Evolutionary conservation across 2,113 vertebrate genomes (phyloP).

Genomic region (Hemibagrus wyckioides): DNA sequence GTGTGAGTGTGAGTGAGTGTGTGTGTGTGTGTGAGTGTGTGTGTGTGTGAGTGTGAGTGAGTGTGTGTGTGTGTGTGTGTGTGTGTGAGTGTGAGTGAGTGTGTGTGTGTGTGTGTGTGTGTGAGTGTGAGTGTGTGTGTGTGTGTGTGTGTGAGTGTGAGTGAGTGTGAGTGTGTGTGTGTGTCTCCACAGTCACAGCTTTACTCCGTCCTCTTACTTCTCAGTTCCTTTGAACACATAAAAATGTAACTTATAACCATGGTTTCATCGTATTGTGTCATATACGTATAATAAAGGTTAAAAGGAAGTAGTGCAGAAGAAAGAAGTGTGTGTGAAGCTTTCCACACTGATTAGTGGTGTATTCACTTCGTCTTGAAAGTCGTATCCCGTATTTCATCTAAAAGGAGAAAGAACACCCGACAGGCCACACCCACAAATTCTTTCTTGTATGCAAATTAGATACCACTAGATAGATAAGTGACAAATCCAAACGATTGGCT

Average conservation of each 20-base stretch:
- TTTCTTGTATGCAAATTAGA: background rate
- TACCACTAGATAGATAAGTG: background rate
- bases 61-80: too few relatives aligned
- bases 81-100: too few relatives aligned
- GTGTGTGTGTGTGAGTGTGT: too few relatives aligned
- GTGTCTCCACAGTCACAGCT: background rate
- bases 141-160: too few relatives aligned
- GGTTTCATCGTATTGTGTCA: background rate
- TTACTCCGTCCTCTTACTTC: background rate
- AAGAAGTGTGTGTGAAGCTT: background rate
- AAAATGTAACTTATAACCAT: background rate
- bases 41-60: too few relatives aligned
- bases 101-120: too few relatives aligned
- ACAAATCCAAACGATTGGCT: background rate
- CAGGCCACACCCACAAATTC: background rate
- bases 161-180: too few relatives aligned
- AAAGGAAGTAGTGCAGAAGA: background rate
- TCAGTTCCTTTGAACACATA: background rate
- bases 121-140: too few relatives aligned
- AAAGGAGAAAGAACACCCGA: rapidly evolving
- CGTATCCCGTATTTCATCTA: too few relatives aligned
- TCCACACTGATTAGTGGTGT: too few relatives aligned
- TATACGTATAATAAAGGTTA: background rate
- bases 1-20: too few relatives aligned
- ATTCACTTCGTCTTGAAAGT: too few relatives aligned